Evolutionary conservation across 2,113 vertebrate species (phyloP).

Genomic region (Leucopsar rothschildi): DNA sequence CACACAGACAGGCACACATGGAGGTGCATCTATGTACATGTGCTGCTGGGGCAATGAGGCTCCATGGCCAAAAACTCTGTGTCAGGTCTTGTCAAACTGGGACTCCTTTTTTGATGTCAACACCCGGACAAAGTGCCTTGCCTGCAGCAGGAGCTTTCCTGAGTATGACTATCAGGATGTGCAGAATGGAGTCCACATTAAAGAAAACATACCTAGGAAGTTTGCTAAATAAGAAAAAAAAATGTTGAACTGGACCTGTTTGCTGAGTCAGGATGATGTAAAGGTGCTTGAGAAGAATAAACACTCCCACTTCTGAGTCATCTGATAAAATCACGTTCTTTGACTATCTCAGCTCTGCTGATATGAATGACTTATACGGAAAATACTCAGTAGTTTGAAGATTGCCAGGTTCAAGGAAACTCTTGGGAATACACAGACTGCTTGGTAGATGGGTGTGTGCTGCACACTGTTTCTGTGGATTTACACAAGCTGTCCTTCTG

Average conservation of each 20-base stretch:
- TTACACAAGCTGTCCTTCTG: neutral
- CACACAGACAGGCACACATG: rapidly evolving
- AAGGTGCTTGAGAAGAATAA: neutral
- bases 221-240: neutral
- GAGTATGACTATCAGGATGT: neutral
- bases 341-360: neutral
- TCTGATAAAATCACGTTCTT: neutral
- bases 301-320: neutral
- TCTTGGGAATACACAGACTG: neutral
- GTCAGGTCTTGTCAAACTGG: neutral
- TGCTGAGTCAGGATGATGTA: constrained; percentile 28
- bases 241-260: neutral
- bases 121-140: neutral
- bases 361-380: neutral
- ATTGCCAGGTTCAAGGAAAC: neutral
- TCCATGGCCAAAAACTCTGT: neutral
- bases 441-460: neutral
- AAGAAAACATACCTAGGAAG: neutral
- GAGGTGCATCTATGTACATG: neutral
- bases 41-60: rapidly evolving
- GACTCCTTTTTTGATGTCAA: rapidly evolving
- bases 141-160: neutral
- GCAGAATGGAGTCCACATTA: neutral
- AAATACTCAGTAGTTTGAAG: neutral
- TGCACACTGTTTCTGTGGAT: neutral